Evolutionary conservation across 2,797 vertebrate species (phyloP).

Genomic region (Chelon labrosus): DNA sequence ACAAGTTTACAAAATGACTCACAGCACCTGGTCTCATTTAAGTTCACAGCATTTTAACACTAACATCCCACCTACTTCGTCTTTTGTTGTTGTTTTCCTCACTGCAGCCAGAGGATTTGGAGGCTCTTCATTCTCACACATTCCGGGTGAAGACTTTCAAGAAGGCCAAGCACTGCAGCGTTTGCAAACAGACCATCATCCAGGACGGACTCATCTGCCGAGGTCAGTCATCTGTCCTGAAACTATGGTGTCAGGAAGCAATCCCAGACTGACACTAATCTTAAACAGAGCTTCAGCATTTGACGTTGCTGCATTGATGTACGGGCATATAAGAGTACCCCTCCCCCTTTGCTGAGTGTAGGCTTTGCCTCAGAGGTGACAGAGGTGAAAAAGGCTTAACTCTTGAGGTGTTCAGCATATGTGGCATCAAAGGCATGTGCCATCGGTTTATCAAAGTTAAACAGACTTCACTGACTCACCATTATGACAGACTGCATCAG

Average conservation of each 20-base stretch:
- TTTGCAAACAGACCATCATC: conserved; percentile 92
- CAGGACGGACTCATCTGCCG: conserved; percentile 94
- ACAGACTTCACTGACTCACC: background rate
- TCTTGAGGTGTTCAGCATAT: background rate
- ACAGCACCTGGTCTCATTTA: conserved; percentile 14
- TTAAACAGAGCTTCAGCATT: background rate
- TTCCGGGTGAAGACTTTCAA: conserved; percentile 97
- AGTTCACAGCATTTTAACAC: conserved; percentile 5
- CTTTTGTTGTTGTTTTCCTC: conserved; percentile 24
- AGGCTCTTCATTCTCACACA: conserved; percentile 90
- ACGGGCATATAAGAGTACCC: background rate
- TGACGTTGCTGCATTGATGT: background rate
- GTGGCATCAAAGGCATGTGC: background rate
- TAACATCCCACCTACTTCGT: conserved; percentile 37
- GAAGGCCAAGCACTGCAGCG: conserved; percentile 93
- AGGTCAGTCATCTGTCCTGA: conserved; percentile 84
- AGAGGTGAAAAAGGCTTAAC: background rate
- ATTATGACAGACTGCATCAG: background rate
- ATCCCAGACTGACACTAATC: background rate
- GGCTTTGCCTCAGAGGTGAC: background rate
- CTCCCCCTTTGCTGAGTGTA: background rate
- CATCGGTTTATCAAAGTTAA: background rate
- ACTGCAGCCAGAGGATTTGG: conserved; percentile 93
- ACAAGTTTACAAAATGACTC: background rate
- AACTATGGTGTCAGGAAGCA: background rate